These are phyloP conservation scores for Phyllostomus discolor DNA, from an alignment of 2,113 vertebrate genomes.

Conservation along the genomic window DNA sequence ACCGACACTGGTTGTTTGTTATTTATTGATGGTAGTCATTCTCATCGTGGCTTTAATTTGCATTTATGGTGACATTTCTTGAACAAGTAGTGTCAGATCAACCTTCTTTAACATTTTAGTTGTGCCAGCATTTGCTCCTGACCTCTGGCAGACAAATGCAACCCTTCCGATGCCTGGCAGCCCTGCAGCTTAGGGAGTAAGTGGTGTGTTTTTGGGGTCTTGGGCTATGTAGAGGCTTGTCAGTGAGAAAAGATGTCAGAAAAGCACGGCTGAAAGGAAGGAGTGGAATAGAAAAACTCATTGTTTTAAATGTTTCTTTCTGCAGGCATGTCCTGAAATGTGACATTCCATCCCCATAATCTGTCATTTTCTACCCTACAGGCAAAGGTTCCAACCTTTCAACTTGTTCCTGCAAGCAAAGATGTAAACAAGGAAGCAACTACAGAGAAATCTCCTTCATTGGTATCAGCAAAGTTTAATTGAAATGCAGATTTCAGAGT, in stretches of 20 bases:
- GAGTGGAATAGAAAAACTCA: conserved; percentile 3
- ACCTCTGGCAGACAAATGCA: background rate
- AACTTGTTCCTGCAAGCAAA: conserved; percentile 60
- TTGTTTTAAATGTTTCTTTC: background rate
- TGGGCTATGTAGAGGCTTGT: background rate
- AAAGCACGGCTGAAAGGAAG: background rate
- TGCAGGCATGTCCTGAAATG: conserved; percentile 49
- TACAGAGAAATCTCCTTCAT: background rate
- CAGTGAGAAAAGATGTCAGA: background rate
- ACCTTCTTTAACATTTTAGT: background rate
- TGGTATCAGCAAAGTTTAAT: background rate
- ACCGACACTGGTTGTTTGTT: background rate
- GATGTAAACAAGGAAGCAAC: conserved; percentile 25
- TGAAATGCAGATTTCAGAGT: background rate
- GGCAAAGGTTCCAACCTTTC: conserved; percentile 14
- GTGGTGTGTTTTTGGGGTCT: background rate
- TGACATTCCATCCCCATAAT: conserved; percentile 56
- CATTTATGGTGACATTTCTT: background rate
- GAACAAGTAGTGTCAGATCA: background rate
- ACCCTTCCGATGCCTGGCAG: background rate
- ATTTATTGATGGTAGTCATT: background rate
- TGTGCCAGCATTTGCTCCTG: background rate
- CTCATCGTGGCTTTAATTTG: background rate
- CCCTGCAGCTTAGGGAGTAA: background rate
- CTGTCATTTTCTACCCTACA: conserved; percentile 49